A percentile compares a stretch with the other conserved stretches of the same genome.
phyloP scores from a whole-genome alignment of 2,113 vertebrate species.

The Oophaga pumilio region DNA sequence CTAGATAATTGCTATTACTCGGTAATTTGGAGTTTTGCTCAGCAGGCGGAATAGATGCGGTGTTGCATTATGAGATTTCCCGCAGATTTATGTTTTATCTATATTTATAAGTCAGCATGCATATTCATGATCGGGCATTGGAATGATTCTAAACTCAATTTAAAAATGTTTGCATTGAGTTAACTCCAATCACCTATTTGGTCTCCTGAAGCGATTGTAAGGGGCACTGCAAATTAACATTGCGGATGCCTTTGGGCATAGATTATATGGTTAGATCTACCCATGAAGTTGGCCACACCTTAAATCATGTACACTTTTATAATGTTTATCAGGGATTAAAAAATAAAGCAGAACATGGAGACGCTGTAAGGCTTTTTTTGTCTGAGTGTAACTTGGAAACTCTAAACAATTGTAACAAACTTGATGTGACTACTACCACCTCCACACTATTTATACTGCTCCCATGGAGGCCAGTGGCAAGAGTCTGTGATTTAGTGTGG shows the following conservation, averaged over 20 bases:
- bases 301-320: too few relatives aligned
- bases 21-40: background rate
- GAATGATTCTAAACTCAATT: background rate
- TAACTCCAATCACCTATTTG: background rate
- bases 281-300: too few relatives aligned
- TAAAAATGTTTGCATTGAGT: background rate
- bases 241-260: background rate
- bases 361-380: too few relatives aligned
- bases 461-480: too few relatives aligned
- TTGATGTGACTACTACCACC: too few relatives aligned
- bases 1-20: background rate
- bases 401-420: too few relatives aligned
- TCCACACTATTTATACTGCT: too few relatives aligned
- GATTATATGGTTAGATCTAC: background rate
- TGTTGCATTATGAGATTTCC: background rate
- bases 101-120: background rate
- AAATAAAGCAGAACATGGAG: too few relatives aligned
- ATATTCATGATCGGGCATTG: background rate
- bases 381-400: too few relatives aligned
- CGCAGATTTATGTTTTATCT: background rate
- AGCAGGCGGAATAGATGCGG: background rate
- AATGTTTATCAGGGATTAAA: too few relatives aligned
- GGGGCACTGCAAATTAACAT: background rate
- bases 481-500: too few relatives aligned
- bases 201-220: background rate